Base-by-base conservation (phyloP, 2,888 invertebrate genomes). In the Erebia aethiops region DNA sequence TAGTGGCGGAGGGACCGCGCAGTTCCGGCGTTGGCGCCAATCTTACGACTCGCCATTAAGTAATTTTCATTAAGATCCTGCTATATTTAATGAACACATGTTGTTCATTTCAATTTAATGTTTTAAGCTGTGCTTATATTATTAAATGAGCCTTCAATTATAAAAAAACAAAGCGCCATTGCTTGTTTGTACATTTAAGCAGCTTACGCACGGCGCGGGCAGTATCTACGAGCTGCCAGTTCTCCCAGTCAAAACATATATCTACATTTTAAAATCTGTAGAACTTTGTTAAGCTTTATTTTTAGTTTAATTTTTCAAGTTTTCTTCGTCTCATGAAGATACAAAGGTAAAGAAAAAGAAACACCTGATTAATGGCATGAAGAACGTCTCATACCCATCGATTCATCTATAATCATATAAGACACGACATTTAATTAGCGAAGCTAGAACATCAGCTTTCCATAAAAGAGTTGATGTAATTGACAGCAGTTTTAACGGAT, bases 401-500 rank as follows among this genome's bases (percentile, higher is more conserved):
- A 52, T 67, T 70, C 63, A 71, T 69, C 71, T 70, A 62, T 56
- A 51, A 64, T 71, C 64, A 63, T 69, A 69, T 73, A 69, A 56
- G 56, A 70, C 65, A 64, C 67, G 67, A 74, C 67, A 68, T 72
- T 72, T 72, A 72, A 72, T 74, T 72, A 72, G 65, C 58, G 60
- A 68, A 68, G 46, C 71, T 67, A 75, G 70, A 71, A 63, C 63
- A 87, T 83, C 84, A 84, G 77, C 80, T 79, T 83, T 83, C 89
- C 76, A 80, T 89, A 90, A 90, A 80, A 89, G 90, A 83, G 86
- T 87, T 86, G 87, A 87, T 86, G 87, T 90, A 90, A 91, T 91
- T 90, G 89, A 90, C 88, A 87, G 89, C 84, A 84, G 87, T 88
- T 90, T 89, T 90, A 91, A 89, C 89, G 87, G 86, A 82, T 82